Base-by-base conservation (phyloP, 2,888 invertebrate genomes). In the Amaurobius ferox region DNA sequence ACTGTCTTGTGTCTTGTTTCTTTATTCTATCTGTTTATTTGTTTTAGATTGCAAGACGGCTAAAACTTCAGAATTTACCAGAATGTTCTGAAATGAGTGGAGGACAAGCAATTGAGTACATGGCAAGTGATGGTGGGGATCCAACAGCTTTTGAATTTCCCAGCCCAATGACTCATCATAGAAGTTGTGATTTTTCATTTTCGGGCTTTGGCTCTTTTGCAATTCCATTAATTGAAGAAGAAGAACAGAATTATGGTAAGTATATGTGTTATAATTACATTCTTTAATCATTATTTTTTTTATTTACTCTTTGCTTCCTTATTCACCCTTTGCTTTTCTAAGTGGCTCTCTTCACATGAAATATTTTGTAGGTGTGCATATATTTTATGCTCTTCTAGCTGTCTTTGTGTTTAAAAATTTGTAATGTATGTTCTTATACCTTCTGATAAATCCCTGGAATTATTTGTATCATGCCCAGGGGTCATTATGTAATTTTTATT, bases 131-230 rank as follows among this genome's bases (percentile, higher is more conserved):
- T 26, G 71, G 73, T 9, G 93, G 93, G n/a, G 92, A 95, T 91
- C 93, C 94, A 0, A 90, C 92, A 11, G 92, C 93, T 81, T 96
- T 94, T 91, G 89, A 93, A 29, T 95, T 97, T 90, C 93, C 94
- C 0, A 90, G 93, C 62, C 94, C 95, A 0, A 91, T 97, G 91
- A 90, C 93, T 85, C 1, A 93, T 88, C 92, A 94, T 78, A 93
- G 93, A 90, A 94, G 97, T 91, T 98, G 98, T 90, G 95, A 96
- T 91, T 98, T 98, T 91, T 97, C 97, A 91, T 96, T 98, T 91
- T 93, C 96, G 88, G 98, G 98, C 0, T 90, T 96, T 0, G 95
- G 95, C 90, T 94, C 94, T 90, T 93, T 93, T 74, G 92, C 94
- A 9, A 90, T 92, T 32, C 91, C 91, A 0, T 92, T 93, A 83